phyloP scores from a whole-genome alignment of 2,888 invertebrate species.

The Xanthorhoe spadicearia region DNA sequence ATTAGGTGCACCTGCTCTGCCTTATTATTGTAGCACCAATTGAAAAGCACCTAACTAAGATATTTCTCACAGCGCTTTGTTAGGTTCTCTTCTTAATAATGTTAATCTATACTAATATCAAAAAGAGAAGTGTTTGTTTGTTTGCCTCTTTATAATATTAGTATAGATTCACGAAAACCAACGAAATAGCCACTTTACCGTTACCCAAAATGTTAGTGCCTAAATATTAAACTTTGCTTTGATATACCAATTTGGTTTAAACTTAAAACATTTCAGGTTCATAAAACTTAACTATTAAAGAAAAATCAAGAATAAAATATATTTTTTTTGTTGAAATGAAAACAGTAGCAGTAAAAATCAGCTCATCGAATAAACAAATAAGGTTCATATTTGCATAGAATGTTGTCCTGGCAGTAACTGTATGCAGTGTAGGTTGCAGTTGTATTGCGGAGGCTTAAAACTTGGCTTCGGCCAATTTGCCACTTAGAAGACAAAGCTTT shows the following conservation, averaged over 20 bases:
- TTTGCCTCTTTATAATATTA: too few relatives aligned
- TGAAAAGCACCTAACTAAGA: too few relatives aligned
- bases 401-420: conserved; percentile 14
- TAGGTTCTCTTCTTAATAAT: too few relatives aligned
- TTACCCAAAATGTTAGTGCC: too few relatives aligned
- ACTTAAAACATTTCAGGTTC: neutral
- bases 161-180: too few relatives aligned
- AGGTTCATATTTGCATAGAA: conserved; percentile 9
- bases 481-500: conserved; percentile 21
- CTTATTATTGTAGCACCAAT: too few relatives aligned
- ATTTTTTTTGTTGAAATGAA: neutral
- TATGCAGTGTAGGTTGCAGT: conserved; percentile 32
- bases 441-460: conserved; percentile 29
- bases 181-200: too few relatives aligned
- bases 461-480: conserved; percentile 36
- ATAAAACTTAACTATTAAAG: neutral
- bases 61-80: too few relatives aligned
- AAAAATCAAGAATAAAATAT: neutral
- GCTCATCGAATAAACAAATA: neutral
- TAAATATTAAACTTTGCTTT: too few relatives aligned
- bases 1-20: too few relatives aligned
- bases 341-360: neutral
- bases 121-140: too few relatives aligned
- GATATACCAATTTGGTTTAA: neutral
- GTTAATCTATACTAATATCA: too few relatives aligned